Conservation (phyloP, 2,797 vertebrate species). For the Acanthiza pusilla region DNA sequence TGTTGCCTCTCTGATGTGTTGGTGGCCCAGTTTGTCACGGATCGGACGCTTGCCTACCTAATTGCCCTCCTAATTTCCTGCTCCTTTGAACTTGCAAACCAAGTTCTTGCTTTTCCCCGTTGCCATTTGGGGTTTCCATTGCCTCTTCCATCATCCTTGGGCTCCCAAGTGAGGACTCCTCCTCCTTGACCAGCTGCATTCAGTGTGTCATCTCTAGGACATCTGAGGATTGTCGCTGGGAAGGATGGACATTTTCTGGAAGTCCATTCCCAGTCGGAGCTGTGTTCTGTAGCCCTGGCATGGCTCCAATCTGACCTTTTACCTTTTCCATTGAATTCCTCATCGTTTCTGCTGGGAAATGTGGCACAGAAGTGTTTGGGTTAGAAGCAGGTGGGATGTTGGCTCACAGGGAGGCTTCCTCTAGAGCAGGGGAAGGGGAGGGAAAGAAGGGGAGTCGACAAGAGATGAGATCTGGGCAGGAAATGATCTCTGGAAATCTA, state of each 20-base stretch:
- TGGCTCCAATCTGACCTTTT: neutral
- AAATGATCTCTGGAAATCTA: neutral
- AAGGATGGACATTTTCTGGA: conserved; percentile 29
- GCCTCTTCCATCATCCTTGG: neutral
- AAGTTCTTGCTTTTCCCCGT: neutral
- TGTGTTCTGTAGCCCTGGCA: neutral
- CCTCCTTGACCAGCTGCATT: neutral
- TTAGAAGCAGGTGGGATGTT: conserved; percentile 35
- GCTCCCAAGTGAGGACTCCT: neutral
- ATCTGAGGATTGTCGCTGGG: neutral
- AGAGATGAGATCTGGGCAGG: neutral
- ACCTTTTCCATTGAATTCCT: neutral
- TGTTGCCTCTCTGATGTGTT: neutral
- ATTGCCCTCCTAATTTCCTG: conserved; percentile 4
- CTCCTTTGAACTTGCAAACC: neutral
- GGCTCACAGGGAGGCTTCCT: neutral
- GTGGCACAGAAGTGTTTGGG: neutral
- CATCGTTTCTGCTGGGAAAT: neutral
- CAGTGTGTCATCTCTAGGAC: neutral
- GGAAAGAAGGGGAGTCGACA: neutral
- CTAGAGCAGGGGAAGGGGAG: neutral
- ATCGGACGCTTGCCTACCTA: neutral
- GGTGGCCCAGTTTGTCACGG: neutral
- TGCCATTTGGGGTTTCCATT: neutral
- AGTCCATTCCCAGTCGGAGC: neutral